A percentile compares a stretch with the other conserved stretches of the same genome.
phyloP scores from a whole-genome alignment of 2,113 vertebrate species.

The Eolophus roseicapilla region DNA sequence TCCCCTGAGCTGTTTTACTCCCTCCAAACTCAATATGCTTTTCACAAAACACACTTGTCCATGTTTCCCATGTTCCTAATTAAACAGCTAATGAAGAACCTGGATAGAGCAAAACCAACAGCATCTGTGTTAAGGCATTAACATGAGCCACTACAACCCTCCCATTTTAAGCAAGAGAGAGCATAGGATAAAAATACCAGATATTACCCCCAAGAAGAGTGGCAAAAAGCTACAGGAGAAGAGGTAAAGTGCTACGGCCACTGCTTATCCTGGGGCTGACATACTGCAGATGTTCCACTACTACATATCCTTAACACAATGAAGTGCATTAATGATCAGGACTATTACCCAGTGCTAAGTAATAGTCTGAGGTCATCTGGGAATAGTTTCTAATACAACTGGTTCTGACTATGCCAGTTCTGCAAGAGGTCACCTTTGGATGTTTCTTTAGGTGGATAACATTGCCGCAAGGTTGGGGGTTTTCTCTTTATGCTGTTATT shows the following conservation, averaged over 20 bases:
- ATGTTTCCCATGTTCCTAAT: not conserved
- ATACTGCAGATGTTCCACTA: not conserved
- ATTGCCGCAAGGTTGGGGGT: not conserved
- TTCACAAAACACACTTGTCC: not conserved
- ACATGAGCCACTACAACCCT: not conserved
- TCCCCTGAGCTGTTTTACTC: not conserved
- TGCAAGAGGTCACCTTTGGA: not conserved
- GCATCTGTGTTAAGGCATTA: not conserved
- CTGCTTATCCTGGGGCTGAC: not conserved
- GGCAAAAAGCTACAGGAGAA: not conserved
- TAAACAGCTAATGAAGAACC: not conserved
- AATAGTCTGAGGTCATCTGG: not conserved
- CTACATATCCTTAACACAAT: fast-evolving
- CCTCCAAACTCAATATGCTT: not conserved
- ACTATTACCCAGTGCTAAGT: not conserved
- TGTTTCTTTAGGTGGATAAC: not conserved
- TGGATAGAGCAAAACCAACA: not conserved
- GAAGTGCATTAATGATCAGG: not conserved
- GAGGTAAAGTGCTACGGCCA: not conserved
- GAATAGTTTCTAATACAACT: not conserved
- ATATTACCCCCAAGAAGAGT: not conserved
- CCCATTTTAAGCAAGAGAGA: not conserved
- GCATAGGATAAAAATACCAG: not conserved
- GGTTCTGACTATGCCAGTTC: not conserved
- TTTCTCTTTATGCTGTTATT: not conserved